Conservation (phyloP, 2,797 vertebrate species). For the Catostomus latipinnis region DNA sequence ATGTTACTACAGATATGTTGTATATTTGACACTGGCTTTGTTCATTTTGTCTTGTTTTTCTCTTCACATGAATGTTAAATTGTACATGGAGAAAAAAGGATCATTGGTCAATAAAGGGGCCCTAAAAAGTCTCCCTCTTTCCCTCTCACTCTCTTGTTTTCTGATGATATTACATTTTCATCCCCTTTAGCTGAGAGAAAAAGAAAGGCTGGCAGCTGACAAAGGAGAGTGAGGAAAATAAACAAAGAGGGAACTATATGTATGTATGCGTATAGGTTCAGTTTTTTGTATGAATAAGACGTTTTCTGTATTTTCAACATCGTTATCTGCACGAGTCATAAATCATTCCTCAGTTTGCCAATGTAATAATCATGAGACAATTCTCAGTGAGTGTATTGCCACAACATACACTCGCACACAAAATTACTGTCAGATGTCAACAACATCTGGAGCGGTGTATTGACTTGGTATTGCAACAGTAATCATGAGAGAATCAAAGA, state of each 20-base stretch:
- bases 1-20: slow-evolving; percentile 9
- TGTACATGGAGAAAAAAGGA: slow-evolving; percentile 20
- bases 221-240: slow-evolving; percentile 63
- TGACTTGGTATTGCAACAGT: slow-evolving; percentile 66
- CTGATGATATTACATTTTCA: slow-evolving; percentile 71
- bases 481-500: slow-evolving; percentile 37
- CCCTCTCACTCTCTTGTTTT: slow-evolving; percentile 26
- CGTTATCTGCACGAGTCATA: slow-evolving; percentile 21
- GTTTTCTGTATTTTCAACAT: slow-evolving; percentile 45
- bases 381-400: slow-evolving; percentile 6
- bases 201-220: slow-evolving; percentile 65
- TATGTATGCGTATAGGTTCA: slow-evolving; percentile 11
- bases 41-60: slow-evolving; percentile 9
- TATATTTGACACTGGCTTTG: not conserved
- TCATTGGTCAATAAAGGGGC: slow-evolving; percentile 27
- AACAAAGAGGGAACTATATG: slow-evolving; percentile 56
- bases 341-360: slow-evolving; percentile 22
- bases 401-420: slow-evolving; percentile 7
- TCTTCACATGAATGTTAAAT: slow-evolving; percentile 27
- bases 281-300: slow-evolving; percentile 50
- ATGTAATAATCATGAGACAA: slow-evolving; percentile 27
- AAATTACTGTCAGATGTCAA: slow-evolving; percentile 68
- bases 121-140: slow-evolving; percentile 26
- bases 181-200: slow-evolving; percentile 66
- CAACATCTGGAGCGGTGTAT: slow-evolving; percentile 62